Conservation (phyloP, 2,113 vertebrate species). For the Micronycteris hirsuta region DNA sequence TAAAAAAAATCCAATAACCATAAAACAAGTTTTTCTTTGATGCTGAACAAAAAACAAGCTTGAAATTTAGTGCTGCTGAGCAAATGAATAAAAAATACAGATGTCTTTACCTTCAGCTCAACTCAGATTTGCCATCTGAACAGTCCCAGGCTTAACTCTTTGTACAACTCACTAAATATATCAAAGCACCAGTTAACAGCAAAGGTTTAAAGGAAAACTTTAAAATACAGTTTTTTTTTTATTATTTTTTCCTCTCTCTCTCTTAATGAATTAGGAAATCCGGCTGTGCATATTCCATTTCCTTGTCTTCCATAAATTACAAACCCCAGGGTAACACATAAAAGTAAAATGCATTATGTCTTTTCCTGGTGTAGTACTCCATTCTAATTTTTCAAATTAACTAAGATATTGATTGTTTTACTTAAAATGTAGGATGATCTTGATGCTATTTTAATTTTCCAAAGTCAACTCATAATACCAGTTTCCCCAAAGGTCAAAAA, state of each 20-base stretch:
- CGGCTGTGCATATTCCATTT: not conserved
- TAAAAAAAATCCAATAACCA: constrained; percentile 65
- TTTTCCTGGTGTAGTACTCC: constrained; percentile 8
- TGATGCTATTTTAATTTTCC: constrained; percentile 70
- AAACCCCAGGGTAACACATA: constrained; percentile 2
- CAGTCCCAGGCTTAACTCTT: constrained; percentile 35
- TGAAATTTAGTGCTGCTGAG: constrained; percentile 52
- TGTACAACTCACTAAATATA: not conserved
- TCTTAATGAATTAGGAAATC: not conserved
- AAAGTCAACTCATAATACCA: constrained; percentile 70
- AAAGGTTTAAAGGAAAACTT: constrained; percentile 26
- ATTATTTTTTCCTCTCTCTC: not conserved
- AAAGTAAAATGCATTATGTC: constrained; percentile 46
- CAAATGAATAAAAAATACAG: constrained; percentile 64
- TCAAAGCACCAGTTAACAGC: not conserved
- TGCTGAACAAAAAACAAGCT: constrained; percentile 67
- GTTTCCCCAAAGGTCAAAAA: constrained; percentile 77
- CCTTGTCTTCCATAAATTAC: constrained; percentile 4
- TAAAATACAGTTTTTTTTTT: not conserved
- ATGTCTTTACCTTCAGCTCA: constrained; percentile 39
- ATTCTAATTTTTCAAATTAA: constrained; percentile 29
- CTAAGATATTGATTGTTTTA: constrained; percentile 54
- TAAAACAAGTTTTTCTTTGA: constrained; percentile 76
- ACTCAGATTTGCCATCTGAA: not conserved
- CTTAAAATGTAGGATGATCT: constrained; percentile 60